These are phyloP conservation scores for Ovis aries DNA, from an alignment of 2,113 vertebrate species.

Conservation along the genomic window ARS-UI_Ramb_v3.0 NC_056071.1:12230501-12231000, in stretches of 20 bases:
- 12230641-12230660: not conserved
- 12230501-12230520: not conserved
- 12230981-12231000: not conserved
- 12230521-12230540: not conserved
- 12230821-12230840: fast-evolving
- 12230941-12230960: not conserved
- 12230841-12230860: not conserved
- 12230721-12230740: not conserved
- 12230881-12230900: not conserved
- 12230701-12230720: not conserved
- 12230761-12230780: not conserved
- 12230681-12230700: not conserved
- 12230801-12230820: fast-evolving
- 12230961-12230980: not conserved
- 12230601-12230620: not conserved
- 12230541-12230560: not conserved
- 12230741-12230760: not conserved
- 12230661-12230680: too few species aligned
- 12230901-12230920: not conserved
- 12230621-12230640: not conserved
- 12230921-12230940: not conserved
- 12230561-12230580: not conserved
- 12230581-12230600: fast-evolving
- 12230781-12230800: fast-evolving
- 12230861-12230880: not conserved